Evolutionary conservation across 1,140 invertebrate genomes (phyloP), one percentile per base, ranked within the genome.

Genomic region (Zophobas morio): DNA sequence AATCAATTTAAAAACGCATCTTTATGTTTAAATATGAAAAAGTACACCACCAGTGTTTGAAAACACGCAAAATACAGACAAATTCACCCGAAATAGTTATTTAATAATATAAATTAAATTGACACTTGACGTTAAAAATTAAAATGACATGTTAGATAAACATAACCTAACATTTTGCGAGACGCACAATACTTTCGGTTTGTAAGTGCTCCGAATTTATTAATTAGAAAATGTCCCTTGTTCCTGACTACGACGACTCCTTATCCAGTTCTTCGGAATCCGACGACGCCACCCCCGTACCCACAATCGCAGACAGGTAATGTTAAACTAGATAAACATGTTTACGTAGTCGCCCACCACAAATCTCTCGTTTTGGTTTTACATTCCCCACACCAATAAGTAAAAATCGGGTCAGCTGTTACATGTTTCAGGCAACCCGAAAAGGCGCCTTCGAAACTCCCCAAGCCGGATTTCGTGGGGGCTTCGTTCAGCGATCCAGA

Each of bases 211-310:
- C 20, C 20, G 20, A 20, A 70, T 40, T 20, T 37, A 42, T 33
- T 56, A 20, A 57, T 54, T 36, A 1, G 63, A 79, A 90, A 90
- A 89, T 90, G 87, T 91, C 90, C 80, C 86, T 92, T 66, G 91
- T 92, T 51, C 89, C 91, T 40, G 90, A 91, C 87, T 92, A 92
- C 81, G 88, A 88, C n/a, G 86, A 87, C 79, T 89, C 60, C 2
- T 42, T 87, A 56, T 87, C 87, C 2, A 85, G 85, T 66, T 87
- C 20, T 20, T 20, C 87, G 0, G n/a, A 8, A 1, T 73, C 49
- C 4, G 39, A 56, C 37, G 40, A 51, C 5, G 35, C 20, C 20
- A 60, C 32, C 8, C 8, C 36, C 35, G 6, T 63, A 39, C 8
- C 34, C 33, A 8, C n/a, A 39, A 46, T 36, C 1, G 5, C 6